phyloP scores from a whole-genome alignment of 2,888 invertebrate genomes.

The Nineta flava region DNA sequence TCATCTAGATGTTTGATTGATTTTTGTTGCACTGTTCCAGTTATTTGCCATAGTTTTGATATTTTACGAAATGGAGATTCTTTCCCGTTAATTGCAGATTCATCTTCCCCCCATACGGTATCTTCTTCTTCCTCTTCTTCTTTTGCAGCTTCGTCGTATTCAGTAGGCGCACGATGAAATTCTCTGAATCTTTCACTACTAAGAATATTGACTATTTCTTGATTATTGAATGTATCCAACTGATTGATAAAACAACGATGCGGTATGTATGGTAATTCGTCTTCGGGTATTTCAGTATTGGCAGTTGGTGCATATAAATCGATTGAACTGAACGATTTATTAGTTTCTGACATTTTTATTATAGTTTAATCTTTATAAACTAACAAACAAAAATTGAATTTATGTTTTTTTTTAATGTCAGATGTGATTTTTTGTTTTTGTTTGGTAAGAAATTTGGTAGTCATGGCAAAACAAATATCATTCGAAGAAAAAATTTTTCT shows the following conservation, averaged over 20 bases:
- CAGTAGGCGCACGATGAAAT: constrained; percentile 5
- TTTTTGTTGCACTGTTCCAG: constrained; percentile 30
- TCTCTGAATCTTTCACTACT: constrained; percentile 6
- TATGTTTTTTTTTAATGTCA: no score
- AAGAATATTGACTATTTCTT: constrained; percentile 29
- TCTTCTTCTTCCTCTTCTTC: constrained; percentile 12
- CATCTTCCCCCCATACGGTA: background rate
- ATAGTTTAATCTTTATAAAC: no score
- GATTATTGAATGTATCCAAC: constrained; percentile 41
- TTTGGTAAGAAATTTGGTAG: no score
- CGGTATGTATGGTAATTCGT: constrained; percentile 12
- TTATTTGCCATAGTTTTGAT: constrained; percentile 9
- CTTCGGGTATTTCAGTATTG: background rate
- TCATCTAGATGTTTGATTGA: constrained; percentile 31
- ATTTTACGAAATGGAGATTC: background rate
- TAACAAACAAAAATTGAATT: no score
- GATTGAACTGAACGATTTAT: no score
- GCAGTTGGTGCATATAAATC: no score
- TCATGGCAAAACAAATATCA: no score
- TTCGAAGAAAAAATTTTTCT: no score
- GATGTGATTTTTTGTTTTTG: no score
- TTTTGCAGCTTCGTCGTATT: constrained; percentile 15
- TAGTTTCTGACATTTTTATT: no score
- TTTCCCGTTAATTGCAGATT: background rate
- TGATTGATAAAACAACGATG: constrained; percentile 43